Evolutionary conservation across 2,113 vertebrate species (phyloP).

Genomic region (Rhinoderma darwinii): DNA sequence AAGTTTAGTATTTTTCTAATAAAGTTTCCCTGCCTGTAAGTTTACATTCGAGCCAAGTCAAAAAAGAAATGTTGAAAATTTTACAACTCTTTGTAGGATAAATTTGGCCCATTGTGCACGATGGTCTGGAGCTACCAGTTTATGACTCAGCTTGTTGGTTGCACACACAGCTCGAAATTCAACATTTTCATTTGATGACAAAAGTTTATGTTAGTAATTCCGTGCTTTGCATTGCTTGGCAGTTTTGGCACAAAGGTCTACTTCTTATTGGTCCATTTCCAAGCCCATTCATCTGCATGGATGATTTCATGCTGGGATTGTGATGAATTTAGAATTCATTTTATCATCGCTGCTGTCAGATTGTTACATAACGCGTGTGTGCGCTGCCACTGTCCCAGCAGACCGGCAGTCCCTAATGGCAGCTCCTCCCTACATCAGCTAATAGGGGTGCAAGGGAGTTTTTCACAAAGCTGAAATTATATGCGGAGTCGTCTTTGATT

Average conservation of each 20-base stretch:
- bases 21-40: no score
- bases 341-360: not conserved
- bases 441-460: conserved; percentile 9
- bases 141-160: not conserved
- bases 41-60: not conserved
- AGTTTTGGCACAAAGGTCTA: not conserved
- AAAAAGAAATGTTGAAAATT: not conserved
- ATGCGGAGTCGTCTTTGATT: not conserved
- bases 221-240: not conserved
- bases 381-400: not conserved
- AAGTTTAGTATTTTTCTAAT: no score
- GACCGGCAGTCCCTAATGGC: not conserved
- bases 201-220: not conserved
- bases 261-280: not conserved
- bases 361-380: conserved; percentile 2
- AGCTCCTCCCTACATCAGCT: not conserved
- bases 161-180: not conserved
- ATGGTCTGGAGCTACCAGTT: not conserved
- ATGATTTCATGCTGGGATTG: conserved; percentile 34
- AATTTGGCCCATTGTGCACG: not conserved
- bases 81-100: not conserved
- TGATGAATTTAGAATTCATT: not conserved
- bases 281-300: not conserved
- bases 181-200: not conserved
- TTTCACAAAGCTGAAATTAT: conserved; percentile 21